phyloP scores from a whole-genome alignment of 2,113 vertebrate species.

The Stomatorhinus ivindoensis region DNA sequence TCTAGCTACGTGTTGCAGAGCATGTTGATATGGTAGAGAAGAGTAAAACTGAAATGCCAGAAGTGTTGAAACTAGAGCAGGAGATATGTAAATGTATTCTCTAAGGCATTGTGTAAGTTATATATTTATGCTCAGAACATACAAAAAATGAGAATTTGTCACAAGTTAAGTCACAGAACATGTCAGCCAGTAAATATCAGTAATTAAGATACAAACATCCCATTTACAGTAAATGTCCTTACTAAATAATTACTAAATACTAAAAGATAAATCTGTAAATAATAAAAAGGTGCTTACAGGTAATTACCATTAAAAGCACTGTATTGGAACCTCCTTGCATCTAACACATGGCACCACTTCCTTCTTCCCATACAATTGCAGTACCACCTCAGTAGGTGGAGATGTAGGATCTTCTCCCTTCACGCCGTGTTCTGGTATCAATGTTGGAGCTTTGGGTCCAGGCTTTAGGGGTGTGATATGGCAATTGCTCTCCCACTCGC shows the following conservation, averaged over 20 bases:
- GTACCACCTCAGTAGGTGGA: background rate
- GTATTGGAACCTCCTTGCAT: background rate
- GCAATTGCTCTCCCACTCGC: constrained; percentile 1
- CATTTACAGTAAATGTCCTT: too few relatives aligned
- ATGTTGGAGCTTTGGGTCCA: background rate
- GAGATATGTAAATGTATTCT: too few relatives aligned
- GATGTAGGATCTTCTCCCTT: background rate
- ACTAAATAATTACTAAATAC: too few relatives aligned
- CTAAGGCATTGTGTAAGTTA: background rate
- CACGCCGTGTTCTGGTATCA: background rate
- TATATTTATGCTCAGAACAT: background rate
- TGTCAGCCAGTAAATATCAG: background rate
- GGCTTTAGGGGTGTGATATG: background rate
- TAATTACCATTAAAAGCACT: background rate
- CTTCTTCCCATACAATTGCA: background rate
- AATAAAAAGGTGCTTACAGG: background rate
- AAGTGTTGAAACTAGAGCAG: too few relatives aligned
- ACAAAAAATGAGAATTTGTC: background rate
- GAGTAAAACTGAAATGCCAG: too few relatives aligned
- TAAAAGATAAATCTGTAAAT: background rate
- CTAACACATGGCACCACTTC: background rate
- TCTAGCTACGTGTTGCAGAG: too few relatives aligned
- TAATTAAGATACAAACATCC: background rate
- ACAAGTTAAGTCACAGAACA: too few relatives aligned
- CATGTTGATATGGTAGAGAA: too few relatives aligned